Conservation (phyloP, 2,888 invertebrate genomes). For the Drosophila nr. fundita region DNA sequence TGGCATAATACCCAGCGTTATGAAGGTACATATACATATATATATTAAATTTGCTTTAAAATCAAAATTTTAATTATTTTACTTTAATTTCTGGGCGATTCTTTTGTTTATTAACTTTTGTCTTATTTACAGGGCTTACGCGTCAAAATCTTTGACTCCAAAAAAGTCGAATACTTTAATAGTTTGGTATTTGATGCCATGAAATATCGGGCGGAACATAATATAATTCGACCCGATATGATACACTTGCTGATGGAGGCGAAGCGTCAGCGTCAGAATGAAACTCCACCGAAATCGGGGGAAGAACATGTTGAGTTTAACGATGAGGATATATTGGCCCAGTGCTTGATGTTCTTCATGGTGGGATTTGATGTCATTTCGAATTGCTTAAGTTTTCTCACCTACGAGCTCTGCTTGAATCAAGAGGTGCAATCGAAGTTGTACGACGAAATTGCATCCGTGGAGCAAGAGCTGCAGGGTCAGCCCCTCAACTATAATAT, state of each 20-base stretch:
- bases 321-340: conserved; percentile 86
- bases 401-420: conserved; percentile 87
- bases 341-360: conserved; percentile 86
- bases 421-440: conserved; percentile 86
- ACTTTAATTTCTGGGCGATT: not conserved
- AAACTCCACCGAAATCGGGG: not conserved
- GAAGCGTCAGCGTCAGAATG: conserved; percentile 40
- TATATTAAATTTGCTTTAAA: not conserved
- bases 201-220: conserved; percentile 84
- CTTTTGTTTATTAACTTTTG: not conserved
- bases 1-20: conserved; percentile 59
- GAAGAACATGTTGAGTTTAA: conserved; percentile 45
- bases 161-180: conserved; percentile 83
- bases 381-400: conserved; percentile 85
- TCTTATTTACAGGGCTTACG: conserved; percentile 48
- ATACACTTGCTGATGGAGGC: conserved; percentile 86
- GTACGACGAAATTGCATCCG: conserved; percentile 86
- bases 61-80: too few relatives aligned
- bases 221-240: conserved; percentile 86
- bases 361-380: conserved; percentile 86
- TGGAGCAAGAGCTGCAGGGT: conserved; percentile 82
- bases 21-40: conserved; percentile 59
- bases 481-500: conserved; percentile 86
- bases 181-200: conserved; percentile 85
- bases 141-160: conserved; percentile 79